phyloP scores from a whole-genome alignment of 2,888 invertebrate species.

The Leucophora obtusa region DNA sequence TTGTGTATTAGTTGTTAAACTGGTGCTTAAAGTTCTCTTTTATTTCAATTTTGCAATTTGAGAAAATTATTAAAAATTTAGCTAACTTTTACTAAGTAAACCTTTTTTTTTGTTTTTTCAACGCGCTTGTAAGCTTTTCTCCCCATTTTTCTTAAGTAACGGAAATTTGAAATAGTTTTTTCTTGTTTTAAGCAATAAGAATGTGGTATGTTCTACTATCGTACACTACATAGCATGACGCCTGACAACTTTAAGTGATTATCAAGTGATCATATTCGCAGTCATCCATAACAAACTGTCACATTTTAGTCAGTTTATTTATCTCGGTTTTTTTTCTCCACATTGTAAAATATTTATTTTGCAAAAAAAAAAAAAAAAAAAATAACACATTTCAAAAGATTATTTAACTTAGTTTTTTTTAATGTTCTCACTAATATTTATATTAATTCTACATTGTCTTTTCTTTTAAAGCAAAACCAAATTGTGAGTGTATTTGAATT shows the following conservation, averaged over 20 bases:
- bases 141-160: background rate
- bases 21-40: no score
- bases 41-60: no score
- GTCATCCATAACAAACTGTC: slow-evolving; percentile 2
- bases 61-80: no score
- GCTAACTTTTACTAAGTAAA: no score
- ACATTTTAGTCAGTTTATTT: slow-evolving; percentile 5
- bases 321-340: background rate
- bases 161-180: background rate
- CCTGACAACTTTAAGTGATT: slow-evolving; percentile 19
- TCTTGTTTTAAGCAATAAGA: background rate
- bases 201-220: background rate
- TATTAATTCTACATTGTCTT: background rate
- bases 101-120: no score
- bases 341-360: background rate
- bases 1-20: no score
- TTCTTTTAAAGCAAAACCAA: background rate
- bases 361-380: background rate
- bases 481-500: background rate
- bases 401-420: background rate
- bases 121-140: no score
- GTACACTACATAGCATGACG: background rate
- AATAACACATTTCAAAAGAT: background rate
- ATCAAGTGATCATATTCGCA: slow-evolving; percentile 10
- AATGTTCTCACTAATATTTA: background rate